phyloP scores from a whole-genome alignment of 2,888 invertebrate genomes.

The Trachelus troglodyta region DNA sequence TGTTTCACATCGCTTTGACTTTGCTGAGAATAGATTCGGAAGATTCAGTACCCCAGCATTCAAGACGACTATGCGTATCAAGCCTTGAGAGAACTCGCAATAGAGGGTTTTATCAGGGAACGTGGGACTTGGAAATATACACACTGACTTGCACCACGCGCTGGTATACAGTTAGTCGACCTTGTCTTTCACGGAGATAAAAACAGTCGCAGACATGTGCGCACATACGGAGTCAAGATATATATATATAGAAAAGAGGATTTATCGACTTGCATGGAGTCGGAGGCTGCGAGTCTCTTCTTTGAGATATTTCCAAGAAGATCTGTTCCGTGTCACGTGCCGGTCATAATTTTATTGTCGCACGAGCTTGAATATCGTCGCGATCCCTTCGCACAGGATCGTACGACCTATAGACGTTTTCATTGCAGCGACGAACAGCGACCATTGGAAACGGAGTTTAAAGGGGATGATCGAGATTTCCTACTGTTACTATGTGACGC shows the following conservation, averaged over 20 bases:
- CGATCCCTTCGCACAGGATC: background rate
- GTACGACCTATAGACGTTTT: background rate
- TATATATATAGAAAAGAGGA: background rate
- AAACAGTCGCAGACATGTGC: conserved; percentile 16
- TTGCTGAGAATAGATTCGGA: background rate
- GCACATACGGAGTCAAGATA: background rate
- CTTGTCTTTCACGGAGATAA: conserved; percentile 51
- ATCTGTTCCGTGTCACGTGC: conserved; percentile 5
- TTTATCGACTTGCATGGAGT: conserved; percentile 1
- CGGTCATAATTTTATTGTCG: background rate
- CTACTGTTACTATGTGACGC: background rate
- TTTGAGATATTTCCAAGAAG: background rate
- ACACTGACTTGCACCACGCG: background rate
- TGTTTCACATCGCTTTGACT: background rate
- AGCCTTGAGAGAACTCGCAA: background rate
- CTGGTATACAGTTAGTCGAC: conserved; percentile 56
- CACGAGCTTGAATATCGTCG: background rate
- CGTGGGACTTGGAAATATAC: background rate
- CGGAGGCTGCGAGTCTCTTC: background rate
- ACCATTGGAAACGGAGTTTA: background rate
- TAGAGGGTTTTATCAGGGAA: background rate
- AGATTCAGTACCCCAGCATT: background rate
- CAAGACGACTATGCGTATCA: background rate
- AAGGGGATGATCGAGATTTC: background rate
- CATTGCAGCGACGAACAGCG: background rate